phyloP scores from a whole-genome alignment of 1,140 invertebrate species.

The Andricus grossulariae region DNA sequence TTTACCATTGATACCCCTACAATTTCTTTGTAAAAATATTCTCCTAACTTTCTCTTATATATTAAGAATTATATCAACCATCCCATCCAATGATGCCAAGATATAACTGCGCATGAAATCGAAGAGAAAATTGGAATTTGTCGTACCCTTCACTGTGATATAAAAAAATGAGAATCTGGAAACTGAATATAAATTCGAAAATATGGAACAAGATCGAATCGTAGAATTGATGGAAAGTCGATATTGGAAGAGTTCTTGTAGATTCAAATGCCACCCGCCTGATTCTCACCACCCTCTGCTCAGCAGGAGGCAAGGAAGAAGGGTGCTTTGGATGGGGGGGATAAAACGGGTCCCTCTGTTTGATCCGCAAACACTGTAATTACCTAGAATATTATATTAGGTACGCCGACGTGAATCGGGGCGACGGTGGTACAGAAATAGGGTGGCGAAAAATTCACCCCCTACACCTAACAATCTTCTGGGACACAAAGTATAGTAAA shows the following conservation, averaged over 20 bases:
- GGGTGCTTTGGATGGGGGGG: constrained; percentile 40
- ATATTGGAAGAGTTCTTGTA: constrained; percentile 37
- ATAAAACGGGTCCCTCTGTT: constrained; percentile 73
- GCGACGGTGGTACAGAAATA: constrained; percentile 39
- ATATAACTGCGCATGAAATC: too few species aligned
- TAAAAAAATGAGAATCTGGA: neutral
- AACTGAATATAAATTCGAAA: neutral
- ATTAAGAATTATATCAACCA: too few species aligned
- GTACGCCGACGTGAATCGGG: constrained; percentile 64
- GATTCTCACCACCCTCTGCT: constrained; percentile 60
- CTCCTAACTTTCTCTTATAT: too few species aligned
- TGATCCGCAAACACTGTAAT: constrained; percentile 76
- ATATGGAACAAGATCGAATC: neutral
- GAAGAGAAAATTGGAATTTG: too few species aligned
- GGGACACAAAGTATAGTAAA: constrained; percentile 43
- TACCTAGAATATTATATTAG: constrained; percentile 76
- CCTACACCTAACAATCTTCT: neutral
- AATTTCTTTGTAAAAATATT: too few species aligned
- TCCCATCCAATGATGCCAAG: too few species aligned
- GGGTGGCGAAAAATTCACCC: constrained; percentile 39
- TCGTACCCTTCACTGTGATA: too few species aligned
- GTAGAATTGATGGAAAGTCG: neutral
- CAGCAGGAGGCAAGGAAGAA: constrained; percentile 46
- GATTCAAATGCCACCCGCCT: constrained; percentile 59
- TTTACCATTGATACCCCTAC: too few species aligned